Conservation (phyloP, 2,888 invertebrate species). For the Heliconius aoede region DNA sequence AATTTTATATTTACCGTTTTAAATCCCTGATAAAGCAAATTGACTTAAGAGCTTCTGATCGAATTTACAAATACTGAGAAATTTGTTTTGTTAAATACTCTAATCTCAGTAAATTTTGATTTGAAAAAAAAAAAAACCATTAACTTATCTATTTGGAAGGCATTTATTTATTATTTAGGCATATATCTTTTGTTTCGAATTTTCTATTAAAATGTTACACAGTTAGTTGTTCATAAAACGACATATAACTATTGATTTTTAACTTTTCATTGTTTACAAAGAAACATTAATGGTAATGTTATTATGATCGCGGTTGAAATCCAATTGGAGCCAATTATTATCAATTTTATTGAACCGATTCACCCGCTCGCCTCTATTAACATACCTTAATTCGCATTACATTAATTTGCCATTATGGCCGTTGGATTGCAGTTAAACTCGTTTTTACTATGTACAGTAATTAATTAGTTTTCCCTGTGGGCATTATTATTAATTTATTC, state of each 20-base stretch:
- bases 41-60: too few relatives aligned
- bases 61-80: too few relatives aligned
- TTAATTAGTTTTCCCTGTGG: conserved; percentile 5
- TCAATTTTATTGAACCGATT: conserved; percentile 18
- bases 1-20: background rate
- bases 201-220: too few relatives aligned
- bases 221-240: too few relatives aligned
- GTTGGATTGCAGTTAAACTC: conserved; percentile 16
- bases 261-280: background rate
- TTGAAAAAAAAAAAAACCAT: too few relatives aligned
- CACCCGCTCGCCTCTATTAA: conserved; percentile 21
- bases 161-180: too few relatives aligned
- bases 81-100: too few relatives aligned
- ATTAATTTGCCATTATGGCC: conserved; percentile 25
- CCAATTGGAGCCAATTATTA: conserved; percentile 19
- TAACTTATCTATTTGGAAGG: too few relatives aligned
- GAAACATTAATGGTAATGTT: background rate
- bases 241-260: background rate
- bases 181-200: too few relatives aligned
- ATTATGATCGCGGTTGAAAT: conserved; percentile 5
- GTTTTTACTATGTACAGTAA: conserved; percentile 13
- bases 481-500: background rate
- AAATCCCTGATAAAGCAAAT: background rate
- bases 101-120: too few relatives aligned
- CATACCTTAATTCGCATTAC: conserved; percentile 29